Base-by-base conservation (phyloP, 2,113 vertebrate species). In the Chloropsis hardwickii region DNA sequence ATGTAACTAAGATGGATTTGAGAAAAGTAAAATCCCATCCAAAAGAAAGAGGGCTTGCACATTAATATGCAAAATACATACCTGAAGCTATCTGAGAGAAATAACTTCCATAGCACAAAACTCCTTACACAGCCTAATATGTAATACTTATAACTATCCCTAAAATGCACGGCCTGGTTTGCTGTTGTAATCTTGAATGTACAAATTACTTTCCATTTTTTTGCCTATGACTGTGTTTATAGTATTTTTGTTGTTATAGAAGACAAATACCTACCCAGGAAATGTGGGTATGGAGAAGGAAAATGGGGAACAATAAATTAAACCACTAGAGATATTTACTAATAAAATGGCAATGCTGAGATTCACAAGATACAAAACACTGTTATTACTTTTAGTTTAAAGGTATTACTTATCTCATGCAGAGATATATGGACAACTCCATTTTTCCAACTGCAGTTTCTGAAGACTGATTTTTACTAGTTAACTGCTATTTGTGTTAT, bases 251-350 rank as follows among this genome's bases (percentile, higher is more conserved):
- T 74, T 82, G 19, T 62, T 69, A 62, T 13, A 29, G 27, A 86
- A 79, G 27, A 67, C 47, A 82, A 71, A 62, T 29, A 33, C 35
- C 7, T 53, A 80, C 20, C 12, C 18, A 20, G 14, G 17, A 50
- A 86, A n/a, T 7, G 45, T 0, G 0, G 3, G 1, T 47, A 57
- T 28, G 31, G 47, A 71, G 31, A 62, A 67, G 3, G 9, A 76
- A 83, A 91, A n/a, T 20, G 13, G 10, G 85, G 23, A 86, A 20
- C 12, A 79, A 62, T 80, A 85, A 73, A 86, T 53, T 65, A 45
- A 85, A n/a, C 17, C 39, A 16, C 24, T 86, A 48, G 18, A 77
- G 4, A 62, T 53, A 28, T n/a, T 81, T 77, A 67, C n/a, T 79
- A 83, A 73, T 67, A 67, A 78, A 88, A 88, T 51, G 24, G 27